phyloP scores from a whole-genome alignment of 2,797 vertebrate species.

The Muscicapa comitata region DNA sequence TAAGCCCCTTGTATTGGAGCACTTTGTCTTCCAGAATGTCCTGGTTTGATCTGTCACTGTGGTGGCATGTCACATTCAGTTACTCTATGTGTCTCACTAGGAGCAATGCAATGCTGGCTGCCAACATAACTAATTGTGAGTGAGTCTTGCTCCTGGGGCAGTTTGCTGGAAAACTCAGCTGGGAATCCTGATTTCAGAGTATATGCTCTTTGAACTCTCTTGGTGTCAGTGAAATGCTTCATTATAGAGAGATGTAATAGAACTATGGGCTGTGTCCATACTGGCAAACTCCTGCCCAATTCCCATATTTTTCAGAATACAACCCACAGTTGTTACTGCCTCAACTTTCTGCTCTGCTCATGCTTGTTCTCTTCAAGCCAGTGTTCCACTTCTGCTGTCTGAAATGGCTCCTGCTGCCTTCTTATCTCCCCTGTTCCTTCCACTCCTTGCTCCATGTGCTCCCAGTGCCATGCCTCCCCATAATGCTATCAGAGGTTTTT shows the following conservation, averaged over 20 bases:
- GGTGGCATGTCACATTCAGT: slow-evolving; percentile 39
- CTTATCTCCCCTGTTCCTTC: background rate
- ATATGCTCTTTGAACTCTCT: slow-evolving; percentile 19
- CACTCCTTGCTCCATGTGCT: background rate
- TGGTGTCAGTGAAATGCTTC: background rate
- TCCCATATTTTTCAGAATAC: background rate
- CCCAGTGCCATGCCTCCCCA: no score
- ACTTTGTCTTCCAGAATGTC: slow-evolving; percentile 23
- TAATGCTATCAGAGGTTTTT: background rate
- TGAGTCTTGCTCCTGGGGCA: background rate
- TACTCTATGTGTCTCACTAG: slow-evolving; percentile 19
- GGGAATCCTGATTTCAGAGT: background rate
- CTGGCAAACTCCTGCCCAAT: background rate
- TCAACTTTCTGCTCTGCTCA: background rate
- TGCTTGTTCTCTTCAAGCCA: background rate
- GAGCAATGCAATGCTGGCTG: slow-evolving; percentile 1
- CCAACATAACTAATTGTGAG: slow-evolving; percentile 28
- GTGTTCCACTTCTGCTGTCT: background rate
- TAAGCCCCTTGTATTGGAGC: background rate
- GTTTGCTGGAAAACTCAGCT: background rate
- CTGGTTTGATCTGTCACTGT: background rate
- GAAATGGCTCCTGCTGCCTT: background rate
- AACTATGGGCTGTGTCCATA: background rate
- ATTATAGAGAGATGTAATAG: background rate
- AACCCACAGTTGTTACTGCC: background rate